Evolutionary conservation across 2,113 vertebrate species (phyloP).

Genomic region (Ivindomyrus marchei): DNA sequence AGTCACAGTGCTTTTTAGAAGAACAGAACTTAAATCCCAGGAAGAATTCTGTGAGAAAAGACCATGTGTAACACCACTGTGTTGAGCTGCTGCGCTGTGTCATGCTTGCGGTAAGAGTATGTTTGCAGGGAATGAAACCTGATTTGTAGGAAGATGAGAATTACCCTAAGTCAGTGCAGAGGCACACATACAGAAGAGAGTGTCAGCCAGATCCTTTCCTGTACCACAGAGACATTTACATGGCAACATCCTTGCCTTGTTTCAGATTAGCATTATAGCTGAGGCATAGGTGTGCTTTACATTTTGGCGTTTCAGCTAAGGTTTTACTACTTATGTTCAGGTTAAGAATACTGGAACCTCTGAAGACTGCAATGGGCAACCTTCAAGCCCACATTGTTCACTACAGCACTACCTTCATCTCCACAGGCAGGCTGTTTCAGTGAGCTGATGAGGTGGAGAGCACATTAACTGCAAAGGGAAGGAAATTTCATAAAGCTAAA

Average conservation of each 20-base stretch:
- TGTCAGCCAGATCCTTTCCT: neutral
- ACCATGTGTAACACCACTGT: neutral
- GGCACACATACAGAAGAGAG: neutral
- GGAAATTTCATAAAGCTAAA: conserved; percentile 45
- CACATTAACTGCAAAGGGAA: neutral
- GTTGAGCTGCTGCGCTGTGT: neutral
- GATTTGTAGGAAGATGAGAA: neutral
- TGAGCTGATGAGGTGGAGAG: neutral
- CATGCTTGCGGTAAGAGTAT: neutral
- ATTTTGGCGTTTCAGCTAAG: neutral
- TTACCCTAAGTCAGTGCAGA: neutral
- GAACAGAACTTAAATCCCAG: neutral
- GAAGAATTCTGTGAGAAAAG: neutral
- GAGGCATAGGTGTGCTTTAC: neutral
- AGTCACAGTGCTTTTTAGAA: neutral
- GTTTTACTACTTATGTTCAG: neutral
- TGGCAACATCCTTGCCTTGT: neutral
- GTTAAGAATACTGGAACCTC: neutral
- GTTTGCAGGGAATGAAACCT: neutral
- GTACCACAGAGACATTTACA: neutral
- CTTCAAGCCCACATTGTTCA: neutral
- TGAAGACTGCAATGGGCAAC: neutral
- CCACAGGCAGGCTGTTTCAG: neutral
- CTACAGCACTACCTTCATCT: neutral
- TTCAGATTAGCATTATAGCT: neutral